A percentile compares a stretch with the other conserved stretches of the same genome.
Evolutionary conservation across 2,888 invertebrate species (phyloP).

Genomic region (Leptopilina syphax): DNA sequence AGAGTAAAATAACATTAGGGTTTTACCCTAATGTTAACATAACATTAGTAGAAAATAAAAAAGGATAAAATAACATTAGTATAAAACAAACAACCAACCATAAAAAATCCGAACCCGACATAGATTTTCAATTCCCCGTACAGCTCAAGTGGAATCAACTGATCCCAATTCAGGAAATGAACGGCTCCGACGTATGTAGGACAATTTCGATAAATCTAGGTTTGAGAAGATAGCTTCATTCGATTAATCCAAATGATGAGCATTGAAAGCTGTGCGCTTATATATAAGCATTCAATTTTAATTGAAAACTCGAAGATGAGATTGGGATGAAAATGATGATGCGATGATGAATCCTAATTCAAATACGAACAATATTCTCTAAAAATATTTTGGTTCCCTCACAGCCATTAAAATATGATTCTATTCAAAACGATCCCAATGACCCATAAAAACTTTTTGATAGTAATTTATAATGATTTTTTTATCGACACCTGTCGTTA

Average conservation of each 20-base stretch:
- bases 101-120: not conserved
- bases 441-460: constrained; percentile 5
- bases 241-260: not conserved
- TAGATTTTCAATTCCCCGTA: not conserved
- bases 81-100: too few species aligned
- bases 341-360: not conserved
- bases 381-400: too few species aligned
- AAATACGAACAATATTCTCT: not conserved
- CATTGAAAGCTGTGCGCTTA: not conserved
- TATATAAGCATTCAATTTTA: not conserved
- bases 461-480: constrained; percentile 3
- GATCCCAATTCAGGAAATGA: constrained; percentile 29
- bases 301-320: not conserved
- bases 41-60: too few species aligned
- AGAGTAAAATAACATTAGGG: too few species aligned
- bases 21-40: too few species aligned
- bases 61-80: too few species aligned
- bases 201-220: constrained; percentile 17
- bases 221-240: constrained; percentile 29
- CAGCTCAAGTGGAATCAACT: not conserved
- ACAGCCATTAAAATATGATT: too few species aligned
- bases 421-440: not conserved
- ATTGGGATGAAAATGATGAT: not conserved
- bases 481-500: constrained; percentile 9
- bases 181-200: constrained; percentile 13